Evolutionary conservation across 2,888 invertebrate genomes (phyloP).

Genomic region (Plebejus anna): DNA sequence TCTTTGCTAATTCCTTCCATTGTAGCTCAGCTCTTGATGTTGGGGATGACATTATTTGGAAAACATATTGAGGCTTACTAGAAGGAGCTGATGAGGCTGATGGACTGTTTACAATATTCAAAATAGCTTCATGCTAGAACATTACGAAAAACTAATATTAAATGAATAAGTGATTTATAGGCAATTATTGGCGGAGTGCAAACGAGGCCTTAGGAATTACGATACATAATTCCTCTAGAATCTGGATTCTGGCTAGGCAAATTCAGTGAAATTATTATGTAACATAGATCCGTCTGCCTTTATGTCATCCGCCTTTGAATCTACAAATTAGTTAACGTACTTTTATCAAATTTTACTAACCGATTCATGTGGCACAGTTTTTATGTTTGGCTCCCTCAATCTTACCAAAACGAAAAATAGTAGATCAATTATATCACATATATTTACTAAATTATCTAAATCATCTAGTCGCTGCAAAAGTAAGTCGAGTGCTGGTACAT

Average conservation of each 20-base stretch:
- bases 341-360: conserved; percentile 52
- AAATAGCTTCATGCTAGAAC: conserved; percentile 76
- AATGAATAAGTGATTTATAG: too few species aligned
- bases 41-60: conserved; percentile 80
- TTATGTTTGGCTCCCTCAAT: conserved; percentile 81
- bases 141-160: too few species aligned
- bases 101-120: conserved; percentile 68
- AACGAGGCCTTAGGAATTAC: too few species aligned
- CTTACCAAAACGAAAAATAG: conserved; percentile 83
- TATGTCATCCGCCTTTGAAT: too few species aligned
- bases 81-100: conserved; percentile 61
- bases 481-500: conserved; percentile 78
- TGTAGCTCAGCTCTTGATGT: conserved; percentile 79
- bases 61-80: conserved; percentile 83
- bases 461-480: conserved; percentile 72
- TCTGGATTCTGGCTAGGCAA: too few species aligned
- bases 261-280: too few species aligned
- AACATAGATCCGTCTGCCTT: too few species aligned
- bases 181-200: too few species aligned
- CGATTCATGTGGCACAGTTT: conserved; percentile 74
- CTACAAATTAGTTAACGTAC: too few species aligned
- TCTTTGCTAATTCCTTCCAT: conserved; percentile 79
- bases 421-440: conserved; percentile 80
- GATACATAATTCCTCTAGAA: too few species aligned
- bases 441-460: conserved; percentile 60